Base-by-base conservation (phyloP, 2,888 invertebrate species). In the Cyrtodaria siliqua region DNA sequence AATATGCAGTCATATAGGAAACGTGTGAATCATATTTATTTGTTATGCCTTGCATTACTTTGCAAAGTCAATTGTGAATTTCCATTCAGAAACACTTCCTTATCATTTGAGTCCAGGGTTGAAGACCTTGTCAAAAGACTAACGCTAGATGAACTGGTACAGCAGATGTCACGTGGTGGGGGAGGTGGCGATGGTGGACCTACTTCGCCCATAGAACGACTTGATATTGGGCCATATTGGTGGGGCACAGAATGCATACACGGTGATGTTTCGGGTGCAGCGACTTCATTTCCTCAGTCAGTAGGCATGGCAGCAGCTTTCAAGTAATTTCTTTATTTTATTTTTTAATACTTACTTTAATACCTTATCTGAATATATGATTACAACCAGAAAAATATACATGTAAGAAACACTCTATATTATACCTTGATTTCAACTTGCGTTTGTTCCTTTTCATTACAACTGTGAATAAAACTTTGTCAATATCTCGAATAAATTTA, bases 201-300 rank as follows among this genome's bases (percentile, higher is more conserved):
- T 20, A 79, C 86, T 12, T 85, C 86, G 8, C 76, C 86, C 0
- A 87, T 90, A 47, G 62, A 83, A 14, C 74, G 88, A 18, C 83
- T 90, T 0, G 87, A 86, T 23, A 86, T 90, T 18, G 62, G 77
- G 16, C 83, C 82, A 8, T 90, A 90, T 64, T 73, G 79, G 47
- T 90, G 90, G 90, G 84, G 80, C 9, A 81, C 86, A 2, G 90
- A 90, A 60, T 90, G 90, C 80, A 79, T 88, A 14, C 78, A 87
- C 24, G 90, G 90, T n/a, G 88, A 86, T 67, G 81, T 72, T 12
- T 82, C 79, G 16, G 86, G 86, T 27, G 85, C 86, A 68, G 79
- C 89, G 16, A 90, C 90, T 9, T 81, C 87, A 2, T 90, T 89
- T 69, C 89, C 89, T 18, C 87, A 87, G 63, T 86, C 89, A 1